Conservation (phyloP, 2,113 vertebrate genomes). For the Bombycilla garrulus region DNA sequence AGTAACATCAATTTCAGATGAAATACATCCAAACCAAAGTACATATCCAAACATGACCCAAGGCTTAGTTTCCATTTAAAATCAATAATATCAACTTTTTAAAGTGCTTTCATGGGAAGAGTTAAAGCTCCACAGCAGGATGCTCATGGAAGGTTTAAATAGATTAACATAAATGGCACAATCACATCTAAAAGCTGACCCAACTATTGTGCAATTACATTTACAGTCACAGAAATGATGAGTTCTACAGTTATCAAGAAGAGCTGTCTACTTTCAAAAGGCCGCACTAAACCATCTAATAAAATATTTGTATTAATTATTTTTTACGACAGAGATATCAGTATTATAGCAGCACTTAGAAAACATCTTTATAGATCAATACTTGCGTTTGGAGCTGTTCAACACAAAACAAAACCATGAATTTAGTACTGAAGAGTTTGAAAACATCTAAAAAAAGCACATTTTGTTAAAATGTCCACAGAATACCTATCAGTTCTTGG, state of each 20-base stretch:
- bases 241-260: neutral
- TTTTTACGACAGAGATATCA: neutral
- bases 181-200: neutral
- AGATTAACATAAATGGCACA: neutral
- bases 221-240: neutral
- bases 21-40: neutral
- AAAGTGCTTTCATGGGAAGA: neutral
- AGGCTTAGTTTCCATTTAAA: neutral
- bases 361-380: neutral
- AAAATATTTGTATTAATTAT: neutral
- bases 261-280: neutral
- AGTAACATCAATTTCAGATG: neutral
- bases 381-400: neutral
- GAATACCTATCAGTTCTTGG: neutral
- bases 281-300: neutral
- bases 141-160: neutral
- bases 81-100: neutral
- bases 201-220: neutral
- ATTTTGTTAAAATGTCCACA: neutral
- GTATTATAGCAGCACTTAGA: neutral
- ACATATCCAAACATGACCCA: neutral
- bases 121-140: slow-evolving; percentile 5
- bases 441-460: neutral
- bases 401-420: neutral
- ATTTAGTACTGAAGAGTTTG: neutral